phyloP scores from a whole-genome alignment of 2,888 invertebrate genomes.

The Habrosyne pyritoides region DNA sequence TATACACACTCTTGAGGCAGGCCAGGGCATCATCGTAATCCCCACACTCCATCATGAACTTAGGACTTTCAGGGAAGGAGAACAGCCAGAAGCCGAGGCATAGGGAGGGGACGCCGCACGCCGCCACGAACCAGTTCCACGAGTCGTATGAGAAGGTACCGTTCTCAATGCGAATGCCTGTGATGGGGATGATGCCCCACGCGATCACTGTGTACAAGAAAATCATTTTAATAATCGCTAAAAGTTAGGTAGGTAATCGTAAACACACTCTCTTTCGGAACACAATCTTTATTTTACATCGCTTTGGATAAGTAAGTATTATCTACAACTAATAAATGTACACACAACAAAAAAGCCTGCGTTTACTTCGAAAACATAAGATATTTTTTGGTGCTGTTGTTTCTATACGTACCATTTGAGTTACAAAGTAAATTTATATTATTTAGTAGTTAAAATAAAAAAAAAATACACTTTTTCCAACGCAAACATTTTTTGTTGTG shows the following conservation, averaged over 20 bases:
- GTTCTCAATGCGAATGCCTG: constrained; percentile 83
- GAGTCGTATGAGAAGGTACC: constrained; percentile 87
- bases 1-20: constrained; percentile 87
- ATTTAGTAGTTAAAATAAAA: neutral
- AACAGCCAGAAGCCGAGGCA: constrained; percentile 88
- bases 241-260: neutral
- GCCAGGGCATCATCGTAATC: constrained; percentile 89
- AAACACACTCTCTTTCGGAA: too few species aligned
- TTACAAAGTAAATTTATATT: too few species aligned
- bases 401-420: too few species aligned
- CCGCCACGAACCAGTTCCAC: constrained; percentile 91
- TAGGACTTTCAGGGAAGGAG: constrained; percentile 91
- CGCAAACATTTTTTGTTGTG: too few species aligned
- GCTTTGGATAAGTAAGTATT: too few species aligned
- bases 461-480: too few species aligned
- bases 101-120: constrained; percentile 88
- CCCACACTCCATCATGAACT: constrained; percentile 91
- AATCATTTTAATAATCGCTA: neutral
- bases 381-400: too few species aligned
- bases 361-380: too few species aligned
- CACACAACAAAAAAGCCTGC: too few species aligned
- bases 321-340: too few species aligned
- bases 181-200: constrained; percentile 90
- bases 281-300: too few species aligned
- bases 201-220: constrained; percentile 86